Conservation (phyloP, 2,888 invertebrate species). For the Noctua comes region DNA sequence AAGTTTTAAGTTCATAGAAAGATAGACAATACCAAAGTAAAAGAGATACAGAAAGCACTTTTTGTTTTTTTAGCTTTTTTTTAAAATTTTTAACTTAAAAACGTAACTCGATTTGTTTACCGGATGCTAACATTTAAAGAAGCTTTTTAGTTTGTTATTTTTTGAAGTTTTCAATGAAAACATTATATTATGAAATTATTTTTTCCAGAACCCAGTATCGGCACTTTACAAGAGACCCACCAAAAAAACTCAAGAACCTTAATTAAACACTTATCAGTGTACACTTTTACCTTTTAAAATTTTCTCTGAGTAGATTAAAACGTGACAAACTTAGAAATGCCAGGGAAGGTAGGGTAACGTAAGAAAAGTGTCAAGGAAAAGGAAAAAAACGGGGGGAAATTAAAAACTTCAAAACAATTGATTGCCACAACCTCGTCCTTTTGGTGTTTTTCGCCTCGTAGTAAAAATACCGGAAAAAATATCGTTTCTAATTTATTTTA, state of each 20-base stretch:
- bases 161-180: background rate
- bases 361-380: conserved; percentile 43
- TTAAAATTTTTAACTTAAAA: background rate
- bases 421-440: conserved; percentile 59
- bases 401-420: conserved; percentile 69
- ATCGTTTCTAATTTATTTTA: conserved; percentile 51
- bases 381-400: conserved; percentile 43
- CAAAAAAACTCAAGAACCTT: conserved; percentile 28
- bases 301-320: conserved; percentile 61
- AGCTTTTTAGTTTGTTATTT: background rate
- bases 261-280: conserved; percentile 64
- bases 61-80: background rate
- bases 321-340: conserved; percentile 68
- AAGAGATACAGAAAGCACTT: background rate
- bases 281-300: conserved; percentile 47
- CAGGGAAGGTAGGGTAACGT: conserved; percentile 19
- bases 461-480: conserved; percentile 57
- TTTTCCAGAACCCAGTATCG: background rate
- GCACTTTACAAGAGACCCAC: conserved; percentile 5
- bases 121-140: background rate
- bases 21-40: background rate
- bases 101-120: background rate
- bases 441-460: conserved; percentile 48
- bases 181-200: background rate
- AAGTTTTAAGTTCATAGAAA: background rate